phyloP scores from a whole-genome alignment of 2,888 invertebrate species.

The Raillietiella orientalis region DNA sequence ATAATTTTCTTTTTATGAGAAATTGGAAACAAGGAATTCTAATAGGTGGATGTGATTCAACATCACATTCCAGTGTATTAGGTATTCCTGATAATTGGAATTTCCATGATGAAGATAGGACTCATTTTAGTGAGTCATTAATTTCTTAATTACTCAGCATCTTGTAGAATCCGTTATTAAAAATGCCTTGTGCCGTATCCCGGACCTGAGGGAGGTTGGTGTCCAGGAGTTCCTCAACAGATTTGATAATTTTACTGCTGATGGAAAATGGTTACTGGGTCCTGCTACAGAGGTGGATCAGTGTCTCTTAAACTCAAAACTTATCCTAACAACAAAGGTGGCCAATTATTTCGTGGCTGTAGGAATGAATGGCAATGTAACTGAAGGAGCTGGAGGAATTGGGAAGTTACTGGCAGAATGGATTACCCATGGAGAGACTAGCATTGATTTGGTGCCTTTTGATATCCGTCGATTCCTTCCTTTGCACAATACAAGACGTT shows the following conservation, averaged over 20 bases:
- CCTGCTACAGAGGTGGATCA: conserved; percentile 23
- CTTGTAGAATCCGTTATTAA: too few species aligned
- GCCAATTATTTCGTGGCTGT: conserved; percentile 35
- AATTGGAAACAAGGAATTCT: too few species aligned
- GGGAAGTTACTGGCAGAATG: conserved; percentile 31
- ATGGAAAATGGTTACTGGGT: conserved; percentile 31
- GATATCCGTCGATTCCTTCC: conserved; percentile 28
- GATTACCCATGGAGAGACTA: conserved; percentile 27
- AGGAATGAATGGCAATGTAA: conserved; percentile 32
- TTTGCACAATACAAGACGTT: conserved; percentile 25
- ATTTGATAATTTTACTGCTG: conserved; percentile 34
- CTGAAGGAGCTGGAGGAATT: conserved; percentile 33
- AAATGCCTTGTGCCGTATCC: conserved; percentile 17
- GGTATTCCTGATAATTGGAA: too few species aligned
- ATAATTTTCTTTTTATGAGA: too few species aligned
- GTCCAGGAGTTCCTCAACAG: conserved; percentile 23
- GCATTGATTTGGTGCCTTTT: conserved; percentile 22
- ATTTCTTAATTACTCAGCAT: too few species aligned
- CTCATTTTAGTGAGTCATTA: too few species aligned
- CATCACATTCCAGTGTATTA: too few species aligned
- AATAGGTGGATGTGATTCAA: too few species aligned
- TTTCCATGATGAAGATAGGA: too few species aligned
- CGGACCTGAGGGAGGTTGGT: conserved; percentile 18
- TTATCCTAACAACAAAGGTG: conserved; percentile 13
- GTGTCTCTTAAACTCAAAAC: conserved; percentile 1